Conservation (phyloP, 2,797 vertebrate genomes). For the Tympanoctomys barrerae region DNA sequence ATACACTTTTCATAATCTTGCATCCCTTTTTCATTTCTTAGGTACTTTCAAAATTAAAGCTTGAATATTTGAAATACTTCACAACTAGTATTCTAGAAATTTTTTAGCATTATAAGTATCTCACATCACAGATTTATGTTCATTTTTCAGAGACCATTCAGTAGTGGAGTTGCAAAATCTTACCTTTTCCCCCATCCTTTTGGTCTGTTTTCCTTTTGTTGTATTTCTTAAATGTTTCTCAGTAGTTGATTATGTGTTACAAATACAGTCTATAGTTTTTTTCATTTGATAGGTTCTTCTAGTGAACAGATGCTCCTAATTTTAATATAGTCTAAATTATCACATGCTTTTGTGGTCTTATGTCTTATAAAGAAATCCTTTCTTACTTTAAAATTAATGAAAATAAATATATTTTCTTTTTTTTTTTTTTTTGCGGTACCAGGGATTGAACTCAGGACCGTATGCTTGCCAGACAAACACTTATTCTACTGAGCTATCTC, state of each 20-base stretch:
- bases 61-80: slow-evolving; percentile 45
- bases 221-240: slow-evolving; percentile 9
- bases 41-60: slow-evolving; percentile 31
- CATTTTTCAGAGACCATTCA: slow-evolving; percentile 46
- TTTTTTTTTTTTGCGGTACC: too few species aligned
- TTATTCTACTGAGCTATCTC: too few species aligned
- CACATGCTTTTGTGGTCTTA: background rate
- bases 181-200: background rate
- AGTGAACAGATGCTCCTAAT: background rate
- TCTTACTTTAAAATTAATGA: background rate
- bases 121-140: background rate
- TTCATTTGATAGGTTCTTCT: background rate
- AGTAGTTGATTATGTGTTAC: background rate
- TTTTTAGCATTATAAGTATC: background rate
- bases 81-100: slow-evolving; percentile 12
- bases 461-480: too few species aligned
- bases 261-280: slow-evolving; percentile 11
- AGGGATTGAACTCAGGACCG: too few species aligned
- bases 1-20: slow-evolving; percentile 11
- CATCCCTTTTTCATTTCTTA: slow-evolving; percentile 43
- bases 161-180: slow-evolving; percentile 49
- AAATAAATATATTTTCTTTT: background rate
- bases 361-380: slow-evolving; percentile 47
- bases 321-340: background rate
- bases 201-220: background rate